A percentile compares a stretch with the other conserved stretches of the same genome.
phyloP scores from a whole-genome alignment of 2,797 vertebrate genomes.

The Phyllotis vaccarum region DNA sequence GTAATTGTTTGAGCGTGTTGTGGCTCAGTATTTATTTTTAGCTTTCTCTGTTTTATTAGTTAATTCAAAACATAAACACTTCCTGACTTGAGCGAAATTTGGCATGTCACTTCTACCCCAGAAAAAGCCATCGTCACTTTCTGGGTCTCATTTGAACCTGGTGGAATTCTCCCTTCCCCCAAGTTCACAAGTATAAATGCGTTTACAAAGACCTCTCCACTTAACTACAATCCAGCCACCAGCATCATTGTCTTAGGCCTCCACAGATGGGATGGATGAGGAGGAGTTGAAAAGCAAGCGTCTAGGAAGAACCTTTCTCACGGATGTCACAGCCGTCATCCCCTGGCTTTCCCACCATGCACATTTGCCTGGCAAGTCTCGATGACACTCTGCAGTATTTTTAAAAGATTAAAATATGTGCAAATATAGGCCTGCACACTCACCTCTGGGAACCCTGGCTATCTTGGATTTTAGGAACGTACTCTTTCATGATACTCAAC shows the following conservation, averaged over 20 bases:
- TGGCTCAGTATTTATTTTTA: conserved; percentile 81
- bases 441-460: background rate
- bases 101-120: conserved; percentile 43
- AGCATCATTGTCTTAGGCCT: background rate
- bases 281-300: background rate
- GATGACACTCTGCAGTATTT: conserved; percentile 9
- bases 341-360: background rate
- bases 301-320: background rate
- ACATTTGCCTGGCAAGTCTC: background rate
- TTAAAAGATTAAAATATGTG: background rate
- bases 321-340: too few species aligned
- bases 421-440: background rate
- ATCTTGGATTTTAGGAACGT: background rate
- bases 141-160: conserved; percentile 57
- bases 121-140: conserved; percentile 56
- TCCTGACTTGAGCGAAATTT: conserved; percentile 66
- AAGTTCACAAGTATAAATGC: conserved; percentile 30
- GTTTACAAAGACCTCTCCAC: conserved; percentile 12
- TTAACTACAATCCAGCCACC: background rate
- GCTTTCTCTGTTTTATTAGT: conserved; percentile 77
- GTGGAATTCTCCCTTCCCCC: conserved; percentile 70
- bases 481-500: background rate
- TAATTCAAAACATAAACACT: conserved; percentile 82
- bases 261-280: background rate
- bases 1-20: conserved; percentile 81